Base-by-base conservation (phyloP, 2,888 invertebrate species). In the Imbricaverruca yamaguchii region DNA sequence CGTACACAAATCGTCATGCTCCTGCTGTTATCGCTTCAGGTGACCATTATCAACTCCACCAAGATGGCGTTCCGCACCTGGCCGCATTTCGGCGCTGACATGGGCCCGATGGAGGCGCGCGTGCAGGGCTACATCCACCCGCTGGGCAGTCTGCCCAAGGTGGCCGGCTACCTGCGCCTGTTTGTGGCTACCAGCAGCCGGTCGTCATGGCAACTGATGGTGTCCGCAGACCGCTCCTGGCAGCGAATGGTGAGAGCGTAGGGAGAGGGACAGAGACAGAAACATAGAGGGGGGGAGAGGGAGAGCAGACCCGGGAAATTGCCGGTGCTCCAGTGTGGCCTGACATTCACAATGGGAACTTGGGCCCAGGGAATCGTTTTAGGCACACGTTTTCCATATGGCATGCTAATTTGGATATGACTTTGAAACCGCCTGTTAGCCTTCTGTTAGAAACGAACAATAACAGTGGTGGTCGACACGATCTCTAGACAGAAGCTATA, bases 81-180 rank as follows among this genome's bases (percentile, higher is more conserved):
- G 87, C 92, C 91, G 57, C 91, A 92, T 2, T 12, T 12, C 25
- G 67, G 25, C 4, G 92, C 93, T 0, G 91, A 87, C 78, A 86
- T 91, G 8, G 94, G 94, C 21, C 92, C 93, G 86, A 91, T 92
- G 89, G 89, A 92, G 53, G 94, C 94, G 0, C 89, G 93, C 39
- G 88, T 96, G 7, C 88, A 92, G 23, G 97, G 97, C 0, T 96
- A 93, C 88, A 89, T 97, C 15, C 91, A 94, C 83, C 93, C 95
- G 15, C 93, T 94, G 25, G 86, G 86, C 69, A 85, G 84, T 21
- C 82, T 82, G 80, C 80, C 83, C 10, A 82, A 83, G 61, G 81
- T 69, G 6, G 82, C 81, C n/a, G 81, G 80, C 12, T 83, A 83
- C 74, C 80, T 83, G 61, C 79, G 82, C 4, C 80, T 84, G 55